These are phyloP conservation scores for Hyppa rectilinea DNA, from an alignment of 2,888 invertebrate genomes.

Conservation along the genomic window DNA sequence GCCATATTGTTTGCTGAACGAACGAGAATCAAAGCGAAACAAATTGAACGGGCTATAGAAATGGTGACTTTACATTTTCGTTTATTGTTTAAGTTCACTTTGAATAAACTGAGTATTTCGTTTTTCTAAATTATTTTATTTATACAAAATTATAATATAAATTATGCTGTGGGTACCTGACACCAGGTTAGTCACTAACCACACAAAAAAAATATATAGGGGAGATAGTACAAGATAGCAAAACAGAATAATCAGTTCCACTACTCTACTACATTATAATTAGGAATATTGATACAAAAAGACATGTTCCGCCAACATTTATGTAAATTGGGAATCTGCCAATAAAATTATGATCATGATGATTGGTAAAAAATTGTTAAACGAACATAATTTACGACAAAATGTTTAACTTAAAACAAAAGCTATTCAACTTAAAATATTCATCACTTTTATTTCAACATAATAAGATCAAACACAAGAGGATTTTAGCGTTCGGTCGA, in stretches of 20 bases:
- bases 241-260: neutral
- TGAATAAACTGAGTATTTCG: conserved; percentile 6
- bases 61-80: conserved; percentile 23
- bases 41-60: conserved; percentile 37
- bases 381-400: neutral
- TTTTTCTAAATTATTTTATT: neutral
- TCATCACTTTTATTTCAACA: conserved; percentile 30
- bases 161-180: too few relatives aligned
- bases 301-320: too few relatives aligned
- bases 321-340: too few relatives aligned
- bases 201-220: too few relatives aligned
- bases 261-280: neutral
- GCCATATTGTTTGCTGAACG: conserved; percentile 50
- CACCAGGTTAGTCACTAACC: too few relatives aligned
- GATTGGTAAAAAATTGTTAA: too few relatives aligned
- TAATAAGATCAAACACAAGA: conserved; percentile 53
- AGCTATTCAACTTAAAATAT: neutral
- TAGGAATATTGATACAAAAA: neutral
- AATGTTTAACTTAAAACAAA: neutral
- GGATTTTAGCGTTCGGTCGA: conserved; percentile 42
- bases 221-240: neutral
- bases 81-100: conserved; percentile 19
- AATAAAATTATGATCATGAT: too few relatives aligned
- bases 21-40: conserved; percentile 44
- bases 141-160: neutral